Percentiles rank a stretch among this genome's conserved stretches.
phyloP scores from a whole-genome alignment of 2,113 vertebrate species.

The Perca fluviatilis region DNA sequence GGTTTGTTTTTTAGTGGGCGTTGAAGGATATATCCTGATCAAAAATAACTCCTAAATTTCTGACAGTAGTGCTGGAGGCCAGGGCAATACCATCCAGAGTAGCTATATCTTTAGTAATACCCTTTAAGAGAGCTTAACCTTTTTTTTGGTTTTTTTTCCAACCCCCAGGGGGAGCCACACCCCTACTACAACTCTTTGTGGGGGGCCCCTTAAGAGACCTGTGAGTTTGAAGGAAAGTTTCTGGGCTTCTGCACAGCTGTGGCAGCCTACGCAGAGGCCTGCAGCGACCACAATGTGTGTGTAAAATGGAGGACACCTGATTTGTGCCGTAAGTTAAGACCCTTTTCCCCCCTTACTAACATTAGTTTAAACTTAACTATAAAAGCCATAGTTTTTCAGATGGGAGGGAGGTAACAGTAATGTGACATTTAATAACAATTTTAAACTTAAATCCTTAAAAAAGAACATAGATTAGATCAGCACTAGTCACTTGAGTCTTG shows the following conservation, averaged over 20 bases:
- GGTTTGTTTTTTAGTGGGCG: too few species aligned
- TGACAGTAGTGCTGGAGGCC: too few species aligned
- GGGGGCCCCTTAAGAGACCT: too few species aligned
- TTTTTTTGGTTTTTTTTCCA: neutral
- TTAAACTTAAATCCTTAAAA: neutral
- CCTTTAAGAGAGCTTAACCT: neutral
- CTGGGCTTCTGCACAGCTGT: slow-evolving; percentile 90
- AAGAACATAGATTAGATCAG: neutral
- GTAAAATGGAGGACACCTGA: slow-evolving; percentile 89
- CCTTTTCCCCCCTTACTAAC: neutral
- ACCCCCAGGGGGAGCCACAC: slow-evolving; percentile 85
- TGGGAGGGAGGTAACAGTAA: neutral
- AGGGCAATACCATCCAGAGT: too few species aligned
- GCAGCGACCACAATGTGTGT: slow-evolving; percentile 83
- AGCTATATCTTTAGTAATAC: too few species aligned
- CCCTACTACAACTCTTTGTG: slow-evolving; percentile 86
- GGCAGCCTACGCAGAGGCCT: slow-evolving; percentile 88
- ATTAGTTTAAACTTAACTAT: neutral
- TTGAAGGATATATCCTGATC: too few species aligned
- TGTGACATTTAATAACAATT: neutral
- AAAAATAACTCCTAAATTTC: too few species aligned
- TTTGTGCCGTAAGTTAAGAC: slow-evolving; percentile 86
- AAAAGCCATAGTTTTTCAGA: neutral
- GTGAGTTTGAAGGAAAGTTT: slow-evolving; percentile 89
- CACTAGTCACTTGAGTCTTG: neutral